A percentile compares a stretch with the other conserved stretches of the same genome.
Conservation (phyloP, 2,888 invertebrate genomes). For the Drosophila cracens region DNA sequence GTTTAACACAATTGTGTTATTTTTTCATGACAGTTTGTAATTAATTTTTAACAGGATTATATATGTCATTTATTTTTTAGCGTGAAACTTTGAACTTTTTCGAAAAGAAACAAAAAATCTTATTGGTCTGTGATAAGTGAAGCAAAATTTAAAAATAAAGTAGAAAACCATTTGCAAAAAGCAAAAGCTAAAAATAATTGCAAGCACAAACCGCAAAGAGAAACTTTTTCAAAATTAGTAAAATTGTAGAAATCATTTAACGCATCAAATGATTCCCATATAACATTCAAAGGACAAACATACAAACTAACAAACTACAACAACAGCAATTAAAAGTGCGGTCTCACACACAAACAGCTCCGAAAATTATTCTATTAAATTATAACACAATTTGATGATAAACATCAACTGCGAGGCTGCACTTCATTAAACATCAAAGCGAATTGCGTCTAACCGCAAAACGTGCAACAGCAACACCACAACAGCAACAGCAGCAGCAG, state of each 20-base stretch:
- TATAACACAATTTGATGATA: constrained; percentile 68
- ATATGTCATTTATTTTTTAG: constrained; percentile 27
- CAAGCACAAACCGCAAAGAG: constrained; percentile 58
- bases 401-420: constrained; percentile 72
- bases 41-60: neutral
- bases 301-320: constrained; percentile 45
- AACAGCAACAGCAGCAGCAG: constrained; percentile 51
- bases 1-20: neutral
- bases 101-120: constrained; percentile 45
- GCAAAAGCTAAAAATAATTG: constrained; percentile 45
- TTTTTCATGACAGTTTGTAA: neutral
- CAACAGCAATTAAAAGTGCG: constrained; percentile 69
- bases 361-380: constrained; percentile 66
- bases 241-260: constrained; percentile 77
- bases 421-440: constrained; percentile 82
- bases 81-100: constrained; percentile 51
- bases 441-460: constrained; percentile 71
- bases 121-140: constrained; percentile 84
- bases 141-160: constrained; percentile 58
- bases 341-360: constrained; percentile 56
- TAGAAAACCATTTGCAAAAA: constrained; percentile 28
- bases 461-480: constrained; percentile 65
- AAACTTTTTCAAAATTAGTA: constrained; percentile 70
- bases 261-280: constrained; percentile 63
- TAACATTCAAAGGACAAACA: constrained; percentile 49